phyloP scores from a whole-genome alignment of 2,113 vertebrate species.

The Mirza zaza region DNA sequence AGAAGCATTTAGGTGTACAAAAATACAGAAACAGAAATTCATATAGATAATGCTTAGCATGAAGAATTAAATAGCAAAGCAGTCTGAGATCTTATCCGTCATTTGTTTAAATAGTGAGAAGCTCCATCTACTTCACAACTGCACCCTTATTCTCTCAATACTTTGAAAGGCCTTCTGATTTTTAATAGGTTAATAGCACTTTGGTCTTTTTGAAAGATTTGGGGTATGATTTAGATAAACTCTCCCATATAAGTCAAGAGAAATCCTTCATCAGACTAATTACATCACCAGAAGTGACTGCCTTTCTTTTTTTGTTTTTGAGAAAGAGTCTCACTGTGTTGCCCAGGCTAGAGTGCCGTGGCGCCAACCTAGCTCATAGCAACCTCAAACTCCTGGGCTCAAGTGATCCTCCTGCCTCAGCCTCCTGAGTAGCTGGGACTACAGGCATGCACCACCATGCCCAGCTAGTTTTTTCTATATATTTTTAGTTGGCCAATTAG shows the following conservation, averaged over 20 bases:
- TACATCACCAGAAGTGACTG: neutral
- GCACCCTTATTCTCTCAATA: neutral
- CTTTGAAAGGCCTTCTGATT: neutral
- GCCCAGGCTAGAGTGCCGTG: too few species aligned
- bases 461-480: too few species aligned
- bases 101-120: slow-evolving; percentile 1
- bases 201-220: neutral
- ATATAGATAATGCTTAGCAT: neutral
- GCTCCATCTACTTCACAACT: neutral
- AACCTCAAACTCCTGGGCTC: too few species aligned
- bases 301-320: neutral
- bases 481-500: too few species aligned
- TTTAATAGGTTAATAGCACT: neutral
- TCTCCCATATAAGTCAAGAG: neutral
- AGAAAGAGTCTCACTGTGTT: too few species aligned
- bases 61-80: neutral
- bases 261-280: neutral
- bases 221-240: neutral
- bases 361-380: too few species aligned
- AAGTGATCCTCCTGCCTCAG: too few species aligned
- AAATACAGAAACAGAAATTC: neutral
- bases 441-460: too few species aligned
- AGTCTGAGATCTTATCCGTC: neutral
- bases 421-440: too few species aligned
- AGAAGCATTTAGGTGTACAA: neutral